These are phyloP conservation scores for Colletes gigas DNA, from an alignment of 1,140 invertebrate genomes.

Conservation along the genomic window DNA sequence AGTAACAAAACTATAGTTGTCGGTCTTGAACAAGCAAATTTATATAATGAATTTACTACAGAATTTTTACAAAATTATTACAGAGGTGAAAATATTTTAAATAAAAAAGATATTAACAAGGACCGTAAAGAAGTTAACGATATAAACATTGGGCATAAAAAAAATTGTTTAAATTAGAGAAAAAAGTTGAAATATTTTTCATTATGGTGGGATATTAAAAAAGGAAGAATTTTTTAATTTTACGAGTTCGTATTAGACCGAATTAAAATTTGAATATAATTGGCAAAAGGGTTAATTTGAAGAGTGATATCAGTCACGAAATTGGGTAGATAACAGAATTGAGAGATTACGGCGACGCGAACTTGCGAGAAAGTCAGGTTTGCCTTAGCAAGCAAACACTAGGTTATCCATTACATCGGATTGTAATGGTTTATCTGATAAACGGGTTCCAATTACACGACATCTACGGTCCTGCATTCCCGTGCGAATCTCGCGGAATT, in stretches of 20 bases:
- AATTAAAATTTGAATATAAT: no score
- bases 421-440: slow-evolving; percentile 23
- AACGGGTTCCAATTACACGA: slow-evolving; percentile 23
- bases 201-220: background rate
- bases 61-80: no score
- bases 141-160: no score
- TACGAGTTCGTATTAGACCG: background rate
- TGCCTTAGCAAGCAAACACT: background rate
- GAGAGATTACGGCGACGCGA: slow-evolving; percentile 8
- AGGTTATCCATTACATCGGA: background rate
- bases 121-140: no score
- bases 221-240: background rate
- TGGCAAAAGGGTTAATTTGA: no score
- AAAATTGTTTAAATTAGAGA: no score
- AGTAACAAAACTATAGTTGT: no score
- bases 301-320: no score
- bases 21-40: no score
- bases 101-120: no score
- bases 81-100: no score
- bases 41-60: no score
- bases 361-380: slow-evolving; percentile 12
- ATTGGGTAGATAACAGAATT: background rate
- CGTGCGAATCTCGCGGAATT: slow-evolving; percentile 3
- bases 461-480: background rate
- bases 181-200: background rate